A percentile compares a stretch with the other conserved stretches of the same genome.
These are phyloP conservation scores for Lutraria lutraria DNA, from an alignment of 2,888 invertebrate species.

Conservation along the genomic window DNA sequence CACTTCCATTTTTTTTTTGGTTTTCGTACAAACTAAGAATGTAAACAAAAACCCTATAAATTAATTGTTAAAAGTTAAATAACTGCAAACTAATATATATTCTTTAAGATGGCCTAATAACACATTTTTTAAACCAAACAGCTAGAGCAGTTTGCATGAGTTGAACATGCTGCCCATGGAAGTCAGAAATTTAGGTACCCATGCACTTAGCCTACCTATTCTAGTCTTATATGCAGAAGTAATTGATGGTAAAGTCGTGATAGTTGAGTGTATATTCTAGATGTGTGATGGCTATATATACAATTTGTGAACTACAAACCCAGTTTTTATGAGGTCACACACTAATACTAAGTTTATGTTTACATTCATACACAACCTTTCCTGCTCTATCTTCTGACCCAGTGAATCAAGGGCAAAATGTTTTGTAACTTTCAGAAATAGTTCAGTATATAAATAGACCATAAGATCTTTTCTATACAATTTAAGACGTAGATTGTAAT, in stretches of 20 bases:
- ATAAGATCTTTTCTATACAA: background rate
- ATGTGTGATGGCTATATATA: background rate
- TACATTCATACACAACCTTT: background rate
- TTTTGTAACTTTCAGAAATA: background rate
- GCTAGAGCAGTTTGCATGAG: too few relatives aligned
- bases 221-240: background rate
- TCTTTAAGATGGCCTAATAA: too few relatives aligned
- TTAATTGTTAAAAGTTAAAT: too few relatives aligned
- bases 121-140: too few relatives aligned
- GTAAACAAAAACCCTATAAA: too few relatives aligned
- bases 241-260: background rate
- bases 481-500: conserved; percentile 21
- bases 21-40: too few relatives aligned
- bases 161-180: too few relatives aligned
- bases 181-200: background rate
- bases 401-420: background rate
- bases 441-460: background rate
- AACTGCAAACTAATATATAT: too few relatives aligned
- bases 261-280: background rate
- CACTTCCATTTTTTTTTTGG: too few relatives aligned
- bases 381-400: background rate
- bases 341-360: background rate
- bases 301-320: conserved; percentile 1
- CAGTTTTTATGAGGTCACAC: background rate
- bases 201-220: background rate